Evolutionary conservation across 2,888 invertebrate species (phyloP), one percentile per base, ranked within the genome.

Genomic region (Scrobipalpa atriplicella): DNA sequence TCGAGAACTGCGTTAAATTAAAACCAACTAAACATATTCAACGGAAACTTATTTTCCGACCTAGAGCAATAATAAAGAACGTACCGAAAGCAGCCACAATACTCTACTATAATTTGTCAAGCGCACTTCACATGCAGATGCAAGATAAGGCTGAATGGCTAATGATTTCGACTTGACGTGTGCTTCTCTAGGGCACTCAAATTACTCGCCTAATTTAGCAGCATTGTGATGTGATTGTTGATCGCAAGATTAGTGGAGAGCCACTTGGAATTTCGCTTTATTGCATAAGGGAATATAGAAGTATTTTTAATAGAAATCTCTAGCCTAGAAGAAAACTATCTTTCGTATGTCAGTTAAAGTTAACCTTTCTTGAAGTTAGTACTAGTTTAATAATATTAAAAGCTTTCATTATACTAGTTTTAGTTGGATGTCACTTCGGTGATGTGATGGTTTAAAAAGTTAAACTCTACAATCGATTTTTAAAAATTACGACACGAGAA

Each of bases 161-260:
- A 84, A 82, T 81, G 72, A 85, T 83, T 84, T 78, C 61, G 79
- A 81, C 89, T 89, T 87, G 86, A 85, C 86, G 75, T 85, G 79
- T 79, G 82, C 78, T 74, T n/a, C 72, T 77, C 77, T 76, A 77
- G 75, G 83, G 79, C 78, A 82, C 81, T 84, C 74, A 78, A 87
- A 87, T 89, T 84, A 84, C 78, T 79, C 85, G 85, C 83, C 85
- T 86, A 90, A 89, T 91, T 89, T 86, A 75, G 73, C 76, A 79
- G 78, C 78, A 81, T 85, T 86, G 77, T 80, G 81, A 79, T 75
- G 73, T 79, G 78, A 81, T 81, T 79, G 79, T 72, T 75, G 85
- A 84, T 84, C 69, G 73, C 72, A 73, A 73, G 90, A 91, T 91
- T 86, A 77, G 77, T 68, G 71, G 79, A 89, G 85, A 82, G 80